These are phyloP conservation scores for Lethocerus indicus DNA, from an alignment of 1,140 invertebrate species.

Conservation along the genomic window DNA sequence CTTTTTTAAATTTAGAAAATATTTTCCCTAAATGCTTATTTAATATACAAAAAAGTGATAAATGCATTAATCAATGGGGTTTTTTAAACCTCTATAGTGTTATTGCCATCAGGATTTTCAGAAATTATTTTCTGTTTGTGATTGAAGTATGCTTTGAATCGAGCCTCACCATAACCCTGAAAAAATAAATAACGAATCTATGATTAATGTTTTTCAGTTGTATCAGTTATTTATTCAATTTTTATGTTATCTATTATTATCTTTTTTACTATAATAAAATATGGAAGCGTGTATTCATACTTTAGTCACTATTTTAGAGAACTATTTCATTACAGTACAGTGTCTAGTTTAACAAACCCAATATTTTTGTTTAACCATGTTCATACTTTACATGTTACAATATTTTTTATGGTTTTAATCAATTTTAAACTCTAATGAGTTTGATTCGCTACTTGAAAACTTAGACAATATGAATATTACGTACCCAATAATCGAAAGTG, in stretches of 20 bases:
- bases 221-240: not conserved
- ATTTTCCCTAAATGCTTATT: no score
- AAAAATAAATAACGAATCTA: conserved; percentile 6
- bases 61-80: no score
- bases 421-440: no score
- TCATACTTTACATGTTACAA: not conserved
- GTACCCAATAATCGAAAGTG: conserved; percentile 87
- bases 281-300: not conserved
- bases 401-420: not conserved
- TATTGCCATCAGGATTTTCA: not conserved
- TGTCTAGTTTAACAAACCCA: not conserved
- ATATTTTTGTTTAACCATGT: not conserved
- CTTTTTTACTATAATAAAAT: not conserved
- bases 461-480: conserved; percentile 17
- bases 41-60: no score
- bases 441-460: not conserved
- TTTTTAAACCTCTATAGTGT: not conserved
- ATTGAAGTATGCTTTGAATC: conserved; percentile 14
- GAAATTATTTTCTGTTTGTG: conserved; percentile 15
- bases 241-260: not conserved
- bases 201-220: not conserved
- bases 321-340: not conserved
- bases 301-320: not conserved
- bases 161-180: conserved; percentile 18
- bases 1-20: no score